A percentile compares a stretch with the other conserved stretches of the same genome.
Evolutionary conservation across 2,888 invertebrate species (phyloP).

Genomic region (Hemicrepidius hirtus): DNA sequence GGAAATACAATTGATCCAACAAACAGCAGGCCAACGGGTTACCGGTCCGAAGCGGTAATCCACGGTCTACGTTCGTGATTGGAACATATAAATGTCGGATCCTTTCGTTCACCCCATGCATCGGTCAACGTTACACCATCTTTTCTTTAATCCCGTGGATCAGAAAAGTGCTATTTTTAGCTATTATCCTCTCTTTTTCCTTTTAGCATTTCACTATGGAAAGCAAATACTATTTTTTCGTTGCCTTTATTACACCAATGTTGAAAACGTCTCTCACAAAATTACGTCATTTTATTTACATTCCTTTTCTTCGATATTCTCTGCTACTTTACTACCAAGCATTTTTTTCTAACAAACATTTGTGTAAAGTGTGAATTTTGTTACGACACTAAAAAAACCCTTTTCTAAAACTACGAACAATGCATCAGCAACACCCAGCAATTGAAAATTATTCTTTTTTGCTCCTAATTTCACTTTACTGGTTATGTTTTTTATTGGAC

Average conservation of each 20-base stretch:
- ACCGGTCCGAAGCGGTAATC: conserved; percentile 60
- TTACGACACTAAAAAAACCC: too few relatives aligned
- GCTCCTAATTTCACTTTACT: too few relatives aligned
- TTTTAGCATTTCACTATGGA: conserved; percentile 32
- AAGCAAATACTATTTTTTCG: conserved; percentile 29
- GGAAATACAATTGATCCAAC: conserved; percentile 63
- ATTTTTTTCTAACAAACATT: background rate
- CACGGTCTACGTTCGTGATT: conserved; percentile 64
- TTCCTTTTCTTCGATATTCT: conserved; percentile 9
- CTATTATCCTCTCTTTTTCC: conserved; percentile 28
- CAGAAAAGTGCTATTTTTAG: conserved; percentile 47
- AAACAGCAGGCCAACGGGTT: conserved; percentile 56
- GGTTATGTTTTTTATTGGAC: too few relatives aligned
- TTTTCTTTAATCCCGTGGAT: conserved; percentile 53
- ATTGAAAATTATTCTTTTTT: too few relatives aligned
- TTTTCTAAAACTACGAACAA: too few relatives aligned
- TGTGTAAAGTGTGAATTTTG: too few relatives aligned
- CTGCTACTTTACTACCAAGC: conserved; percentile 4
- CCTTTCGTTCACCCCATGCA: conserved; percentile 60
- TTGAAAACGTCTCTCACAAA: conserved; percentile 9
- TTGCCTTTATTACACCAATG: conserved; percentile 1
- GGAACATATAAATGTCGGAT: conserved; percentile 65
- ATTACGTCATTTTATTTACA: conserved; percentile 15
- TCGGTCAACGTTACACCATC: conserved; percentile 59
- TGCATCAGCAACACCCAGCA: too few relatives aligned